These are phyloP conservation scores for Eulemur coronatus DNA, from an alignment of 2,797 vertebrate genomes.

Conservation along the genomic window DNA sequence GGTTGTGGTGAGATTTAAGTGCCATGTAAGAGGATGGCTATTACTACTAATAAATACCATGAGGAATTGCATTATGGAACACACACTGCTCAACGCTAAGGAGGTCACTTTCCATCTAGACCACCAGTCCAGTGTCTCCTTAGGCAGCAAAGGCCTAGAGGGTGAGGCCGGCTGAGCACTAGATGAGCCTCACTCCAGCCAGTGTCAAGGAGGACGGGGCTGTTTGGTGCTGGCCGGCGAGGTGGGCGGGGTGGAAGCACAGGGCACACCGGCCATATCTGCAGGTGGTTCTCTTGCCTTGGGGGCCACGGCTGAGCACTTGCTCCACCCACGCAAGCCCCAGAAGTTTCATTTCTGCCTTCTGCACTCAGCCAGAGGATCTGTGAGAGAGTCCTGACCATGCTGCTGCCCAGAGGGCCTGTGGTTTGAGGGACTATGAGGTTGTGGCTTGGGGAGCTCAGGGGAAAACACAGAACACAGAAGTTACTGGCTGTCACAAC, in stretches of 20 bases:
- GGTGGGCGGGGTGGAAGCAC: not conserved
- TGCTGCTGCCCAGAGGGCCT: not conserved
- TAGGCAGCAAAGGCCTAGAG: not conserved
- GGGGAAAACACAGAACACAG: constrained; percentile 57
- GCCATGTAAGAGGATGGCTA: not conserved
- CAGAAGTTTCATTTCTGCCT: constrained; percentile 52
- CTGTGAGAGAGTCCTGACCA: not conserved
- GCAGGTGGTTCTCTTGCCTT: not conserved
- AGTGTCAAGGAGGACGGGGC: no score
- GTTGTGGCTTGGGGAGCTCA: constrained; percentile 24
- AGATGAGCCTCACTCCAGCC: not conserved
- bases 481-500: constrained; percentile 8
- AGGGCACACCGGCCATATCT: not conserved
- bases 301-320: not conserved
- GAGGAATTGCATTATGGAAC: not conserved
- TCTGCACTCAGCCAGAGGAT: not conserved
- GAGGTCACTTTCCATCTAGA: not conserved
- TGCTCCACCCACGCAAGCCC: not conserved
- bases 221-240: not conserved
- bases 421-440: constrained; percentile 17
- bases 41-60: not conserved
- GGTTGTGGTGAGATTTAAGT: not conserved
- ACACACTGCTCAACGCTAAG: not conserved
- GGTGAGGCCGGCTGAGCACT: no score
- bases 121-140: not conserved